Conservation (phyloP, 1,140 invertebrate genomes). For the Thaumetopoea pityocampa region DNA sequence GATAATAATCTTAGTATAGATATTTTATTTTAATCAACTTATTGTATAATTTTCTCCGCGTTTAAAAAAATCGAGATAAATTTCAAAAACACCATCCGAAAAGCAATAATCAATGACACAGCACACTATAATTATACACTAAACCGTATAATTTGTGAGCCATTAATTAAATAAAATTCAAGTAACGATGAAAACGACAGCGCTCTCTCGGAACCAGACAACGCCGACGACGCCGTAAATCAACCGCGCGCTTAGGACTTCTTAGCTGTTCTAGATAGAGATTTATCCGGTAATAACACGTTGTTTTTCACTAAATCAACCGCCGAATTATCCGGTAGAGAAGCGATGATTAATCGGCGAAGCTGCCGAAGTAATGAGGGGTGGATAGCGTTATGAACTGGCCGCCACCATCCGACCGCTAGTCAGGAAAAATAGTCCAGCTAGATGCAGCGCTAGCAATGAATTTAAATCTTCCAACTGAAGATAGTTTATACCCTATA, state of each 20-base stretch:
- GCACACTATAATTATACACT: constrained; percentile 53
- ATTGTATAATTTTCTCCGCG: constrained; percentile 10
- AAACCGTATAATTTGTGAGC: constrained; percentile 61
- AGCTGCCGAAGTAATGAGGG: constrained; percentile 60
- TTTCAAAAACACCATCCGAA: constrained; percentile 38
- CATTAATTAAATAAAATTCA: constrained; percentile 73
- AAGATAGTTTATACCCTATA: no score
- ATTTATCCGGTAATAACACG: constrained; percentile 74
- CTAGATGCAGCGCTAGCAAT: no score
- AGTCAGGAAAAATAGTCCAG: no score
- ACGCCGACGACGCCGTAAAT: constrained; percentile 64
- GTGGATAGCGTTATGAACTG: constrained; percentile 23
- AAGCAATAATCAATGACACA: constrained; percentile 61
- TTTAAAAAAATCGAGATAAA: constrained; percentile 22
- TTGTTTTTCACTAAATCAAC: constrained; percentile 74
- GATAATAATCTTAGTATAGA: constrained; percentile 8
- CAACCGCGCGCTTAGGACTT: constrained; percentile 66
- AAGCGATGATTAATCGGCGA: constrained; percentile 64
- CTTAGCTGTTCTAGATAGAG: constrained; percentile 75
- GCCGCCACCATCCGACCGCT: constrained; percentile 3
- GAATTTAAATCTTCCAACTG: no score
- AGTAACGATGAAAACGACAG: constrained; percentile 67
- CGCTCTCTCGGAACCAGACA: constrained; percentile 60
- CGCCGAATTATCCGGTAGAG: constrained; percentile 74
- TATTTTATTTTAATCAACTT: constrained; percentile 17